Evolutionary conservation across 2,888 invertebrate species (phyloP), one percentile per base, ranked within the genome.

Genomic region (Eueremaeus valkanovi): DNA sequence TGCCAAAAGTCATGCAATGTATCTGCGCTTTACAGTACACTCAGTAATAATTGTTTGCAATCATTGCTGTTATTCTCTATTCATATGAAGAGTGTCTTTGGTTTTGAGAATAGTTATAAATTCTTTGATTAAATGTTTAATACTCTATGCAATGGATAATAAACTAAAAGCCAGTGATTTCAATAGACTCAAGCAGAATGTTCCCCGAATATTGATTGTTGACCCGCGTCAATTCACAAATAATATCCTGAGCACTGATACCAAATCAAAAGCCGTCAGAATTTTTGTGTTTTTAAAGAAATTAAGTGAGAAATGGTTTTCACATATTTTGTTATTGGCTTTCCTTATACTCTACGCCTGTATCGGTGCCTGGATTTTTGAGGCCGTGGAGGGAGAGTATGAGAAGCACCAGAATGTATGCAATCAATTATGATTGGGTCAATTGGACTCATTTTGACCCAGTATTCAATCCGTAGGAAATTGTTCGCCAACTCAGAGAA

Each of bases 231-330:
- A 61, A 3, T 61, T 61, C 61, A 61, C 3, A 5, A 18, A 31
- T 1, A 18, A n/a, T 13, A 1, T 61, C 18, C n/a, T 58, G 3
- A 58, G 3, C 16, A 24, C 31, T 29, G 73, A 75, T 24, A 76
- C 73, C 18, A 74, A 74, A 8, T 42, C 66, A 31, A 51, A 51
- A 27, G 33, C 75, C 9, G 73, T 76, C 9, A n/a, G 45, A 45
- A 75, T 73, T 3, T 55, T 63, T 27, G 76, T 73, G 3, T 29
- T 36, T 21, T 18, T 77, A 29, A 78, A 77, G 81, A 85, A 88
- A 75, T 88, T 89, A 85, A 92, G 92, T 3, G 89, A 88, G 81
- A 88, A 88, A 81, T 93, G 93, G 92, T 92, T 93, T 82, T 93
- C 93, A 49, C 93, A 93, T 84, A 88, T 92, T 78, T 93, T 93